Base-by-base conservation (phyloP, 2,888 invertebrate species). In the Chrysodeixis includens region DNA sequence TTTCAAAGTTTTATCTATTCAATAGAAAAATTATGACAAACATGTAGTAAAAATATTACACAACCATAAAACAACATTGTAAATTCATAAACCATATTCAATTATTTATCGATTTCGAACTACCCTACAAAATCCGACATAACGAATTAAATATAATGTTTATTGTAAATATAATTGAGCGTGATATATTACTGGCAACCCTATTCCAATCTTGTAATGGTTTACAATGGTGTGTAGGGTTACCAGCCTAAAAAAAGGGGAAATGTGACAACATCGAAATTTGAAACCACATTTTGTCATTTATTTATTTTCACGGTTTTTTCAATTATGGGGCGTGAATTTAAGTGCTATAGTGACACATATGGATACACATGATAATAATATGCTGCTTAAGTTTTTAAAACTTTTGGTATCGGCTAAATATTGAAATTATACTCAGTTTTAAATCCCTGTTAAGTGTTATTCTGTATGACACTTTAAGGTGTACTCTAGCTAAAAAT, bases 111-210 rank as follows among this genome's bases (percentile, higher is more conserved):
- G 30, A 62, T 61, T 66, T 30, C 69, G 62, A 59, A 66, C 52
- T 26, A 49, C 77, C 71, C 22, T 22, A 30, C 16, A 61, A 54
- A 82, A 79, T 80, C 79, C 74, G 66, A 72, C 82, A 79, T 76
- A 78, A 74, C 65, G 78, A 78, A 84, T 83, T 79, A 82, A 77
- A 74, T 62, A 74, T 77, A 80, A 82, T 84, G 75, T 86, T 85
- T 83, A 81, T 85, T 81, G 80, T 83, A 85, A 83, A 85, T 77
- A 86, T 80, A 87, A 86, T 87, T 85, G 86, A 71, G 71, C 35
- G 30, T 82, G 81, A 81, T 79, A 73, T 81, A 86, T 84, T 69
- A 75, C 66, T 79, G 75, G 78, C 69, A 70, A 64, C 76, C 81
- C 83, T 76, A 66, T 74, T 61, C 56, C 78, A 81, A 76, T 67